Evolutionary conservation across 2,888 invertebrate genomes (phyloP), one percentile per base, ranked within the genome.

Genomic region (Marasmarcha lunaedactyla): DNA sequence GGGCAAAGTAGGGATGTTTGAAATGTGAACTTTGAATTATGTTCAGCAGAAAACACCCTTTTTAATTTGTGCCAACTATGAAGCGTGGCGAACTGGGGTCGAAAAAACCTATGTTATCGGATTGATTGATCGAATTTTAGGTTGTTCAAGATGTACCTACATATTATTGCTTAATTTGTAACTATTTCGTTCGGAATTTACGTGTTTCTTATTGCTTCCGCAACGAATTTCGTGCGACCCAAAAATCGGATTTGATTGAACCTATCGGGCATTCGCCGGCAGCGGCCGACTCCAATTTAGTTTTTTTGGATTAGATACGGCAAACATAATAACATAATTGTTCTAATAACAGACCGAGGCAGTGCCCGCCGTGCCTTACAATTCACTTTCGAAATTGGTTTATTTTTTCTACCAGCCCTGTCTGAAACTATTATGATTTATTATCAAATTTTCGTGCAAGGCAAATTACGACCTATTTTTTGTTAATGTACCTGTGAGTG

Each of bases 331-430:
- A 79, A 83, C 81, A 81, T 81, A 83, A 83, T 83, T 83, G 83
- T 59, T 77, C 76, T 81, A 81, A 81, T 83, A 83, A 81, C 71
- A 81, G 71, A 61, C 65, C 64, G 59, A 68, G 56, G 59, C 63
- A 63, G 62, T 57, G 64, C 66, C 60, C 66, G 76, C 71, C 70
- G 71, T 76, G 73, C 78, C 83, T 76, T 78, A 83, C 76, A 78
- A 78, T 81, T 81, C 79, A 81, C 83, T 83, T 83, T 83, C 78
- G 73, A 83, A 83, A 79, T 81, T 79, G 76, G 79, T 79, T 76
- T 77, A 77, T 71, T 72, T 79, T 76, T 81, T 81, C 77, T 69
- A 67, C 66, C 56, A 58, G 64, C 65, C 71, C 72, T 74, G 77
- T 76, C 78, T 77, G 72, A 74, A 79, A 81, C 83, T 83, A 81